Conservation (phyloP, 1,140 invertebrate species). For the Philotrypesis tridentata region DNA sequence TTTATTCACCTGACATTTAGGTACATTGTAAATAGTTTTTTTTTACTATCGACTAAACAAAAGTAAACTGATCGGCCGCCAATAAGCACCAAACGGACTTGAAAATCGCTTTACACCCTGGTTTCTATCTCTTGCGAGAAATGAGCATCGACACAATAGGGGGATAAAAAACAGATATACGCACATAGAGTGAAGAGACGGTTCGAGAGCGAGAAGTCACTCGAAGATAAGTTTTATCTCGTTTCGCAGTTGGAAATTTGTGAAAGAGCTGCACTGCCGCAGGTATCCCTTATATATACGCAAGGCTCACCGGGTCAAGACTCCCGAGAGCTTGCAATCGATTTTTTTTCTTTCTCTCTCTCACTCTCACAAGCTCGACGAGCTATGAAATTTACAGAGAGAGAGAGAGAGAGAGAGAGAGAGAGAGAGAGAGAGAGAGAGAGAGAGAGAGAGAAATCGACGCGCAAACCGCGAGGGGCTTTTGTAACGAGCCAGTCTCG, state of each 20-base stretch:
- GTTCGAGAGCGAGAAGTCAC: background rate
- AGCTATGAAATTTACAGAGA: background rate
- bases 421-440: background rate
- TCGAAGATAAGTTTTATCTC: slow-evolving; percentile 11
- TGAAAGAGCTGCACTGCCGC: background rate
- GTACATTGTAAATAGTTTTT: background rate
- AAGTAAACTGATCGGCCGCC: background rate
- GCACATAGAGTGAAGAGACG: background rate
- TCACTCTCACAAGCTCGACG: background rate
- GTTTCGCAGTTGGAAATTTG: slow-evolving; percentile 23
- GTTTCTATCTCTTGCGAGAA: background rate
- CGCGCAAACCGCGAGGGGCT: background rate
- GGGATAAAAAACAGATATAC: background rate
- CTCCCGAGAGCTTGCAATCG: background rate
- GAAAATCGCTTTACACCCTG: background rate
- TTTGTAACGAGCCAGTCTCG: background rate
- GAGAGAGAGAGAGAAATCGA: background rate
- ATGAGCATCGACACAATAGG: background rate
- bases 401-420: background rate
- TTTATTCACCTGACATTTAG: background rate
- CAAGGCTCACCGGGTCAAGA: background rate
- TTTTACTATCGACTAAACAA: background rate
- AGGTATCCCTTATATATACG: background rate
- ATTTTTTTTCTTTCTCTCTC: background rate
- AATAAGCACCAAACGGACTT: background rate